Evolutionary conservation across 2,888 invertebrate species (phyloP).

Genomic region (Agrotis puta): DNA sequence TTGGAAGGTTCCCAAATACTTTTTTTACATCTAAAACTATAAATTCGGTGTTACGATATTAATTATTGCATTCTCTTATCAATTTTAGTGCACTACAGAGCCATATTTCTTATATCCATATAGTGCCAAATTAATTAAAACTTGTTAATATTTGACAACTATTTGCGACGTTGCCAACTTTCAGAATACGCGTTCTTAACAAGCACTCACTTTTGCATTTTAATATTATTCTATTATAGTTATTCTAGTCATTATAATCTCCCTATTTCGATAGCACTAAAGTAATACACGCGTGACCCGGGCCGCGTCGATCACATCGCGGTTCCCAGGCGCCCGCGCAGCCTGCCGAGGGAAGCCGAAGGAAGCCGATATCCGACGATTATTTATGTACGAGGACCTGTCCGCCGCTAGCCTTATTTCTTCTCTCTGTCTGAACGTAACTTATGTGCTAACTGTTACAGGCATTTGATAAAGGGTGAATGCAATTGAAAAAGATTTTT

Average conservation of each 20-base stretch:
- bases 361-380: conserved; percentile 80
- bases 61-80: too few relatives aligned
- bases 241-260: conserved; percentile 1
- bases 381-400: conserved; percentile 71
- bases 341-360: conserved; percentile 57
- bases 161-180: too few relatives aligned
- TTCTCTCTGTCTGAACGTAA: conserved; percentile 60
- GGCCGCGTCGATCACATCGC: conserved; percentile 73
- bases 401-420: conserved; percentile 74
- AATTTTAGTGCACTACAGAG: too few relatives aligned
- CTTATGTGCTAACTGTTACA: conserved; percentile 54
- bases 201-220: too few relatives aligned
- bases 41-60: too few relatives aligned
- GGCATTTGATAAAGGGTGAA: conserved; percentile 29
- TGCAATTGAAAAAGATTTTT: background rate
- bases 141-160: too few relatives aligned
- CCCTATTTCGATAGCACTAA: conserved; percentile 20
- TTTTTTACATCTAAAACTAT: too few relatives aligned
- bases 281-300: conserved; percentile 54
- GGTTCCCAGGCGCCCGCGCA: conserved; percentile 71
- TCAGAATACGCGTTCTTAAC: too few relatives aligned
- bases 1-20: too few relatives aligned
- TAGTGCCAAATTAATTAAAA: too few relatives aligned
- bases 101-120: too few relatives aligned
- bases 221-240: too few relatives aligned